Conservation (phyloP, 2,888 invertebrate genomes). For the Oligia latruncula region DNA sequence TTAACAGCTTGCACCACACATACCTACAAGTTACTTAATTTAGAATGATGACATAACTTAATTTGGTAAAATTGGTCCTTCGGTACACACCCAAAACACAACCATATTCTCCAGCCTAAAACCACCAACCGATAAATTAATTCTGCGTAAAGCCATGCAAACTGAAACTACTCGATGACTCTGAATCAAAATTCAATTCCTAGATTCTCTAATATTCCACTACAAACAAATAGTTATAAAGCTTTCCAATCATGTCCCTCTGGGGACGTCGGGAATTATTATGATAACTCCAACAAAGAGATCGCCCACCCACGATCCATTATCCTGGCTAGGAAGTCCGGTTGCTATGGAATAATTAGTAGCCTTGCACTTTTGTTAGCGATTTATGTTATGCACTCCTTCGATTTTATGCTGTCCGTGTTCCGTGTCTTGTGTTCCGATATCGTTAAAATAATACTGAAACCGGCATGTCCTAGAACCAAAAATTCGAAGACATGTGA, state of each 20-base stretch:
- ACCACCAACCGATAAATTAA: not conserved
- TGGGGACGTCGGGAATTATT: constrained; percentile 38
- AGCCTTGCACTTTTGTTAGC: constrained; percentile 21
- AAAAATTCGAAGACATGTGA: no score
- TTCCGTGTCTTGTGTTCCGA: not conserved
- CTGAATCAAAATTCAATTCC: constrained; percentile 23
- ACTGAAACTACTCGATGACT: not conserved
- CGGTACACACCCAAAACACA: not conserved
- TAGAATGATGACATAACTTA: not conserved
- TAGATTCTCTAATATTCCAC: constrained; percentile 11
- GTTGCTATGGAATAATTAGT: constrained; percentile 51
- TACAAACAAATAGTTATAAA: constrained; percentile 16
- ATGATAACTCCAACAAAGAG: constrained; percentile 48
- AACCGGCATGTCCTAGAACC: no score
- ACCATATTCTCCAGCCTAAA: not conserved
- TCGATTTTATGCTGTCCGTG: constrained; percentile 26
- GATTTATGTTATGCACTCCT: constrained; percentile 12
- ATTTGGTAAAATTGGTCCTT: constrained; percentile 26
- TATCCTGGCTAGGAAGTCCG: constrained; percentile 56
- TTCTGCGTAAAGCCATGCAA: constrained; percentile 4
- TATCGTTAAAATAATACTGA: not conserved
- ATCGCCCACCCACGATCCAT: constrained; percentile 55
- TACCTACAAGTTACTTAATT: not conserved
- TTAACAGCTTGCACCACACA: no score
- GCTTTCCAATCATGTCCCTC: constrained; percentile 23